phyloP scores from a whole-genome alignment of 1,140 invertebrate species.

The Caenorhabditis remanei region DNA sequence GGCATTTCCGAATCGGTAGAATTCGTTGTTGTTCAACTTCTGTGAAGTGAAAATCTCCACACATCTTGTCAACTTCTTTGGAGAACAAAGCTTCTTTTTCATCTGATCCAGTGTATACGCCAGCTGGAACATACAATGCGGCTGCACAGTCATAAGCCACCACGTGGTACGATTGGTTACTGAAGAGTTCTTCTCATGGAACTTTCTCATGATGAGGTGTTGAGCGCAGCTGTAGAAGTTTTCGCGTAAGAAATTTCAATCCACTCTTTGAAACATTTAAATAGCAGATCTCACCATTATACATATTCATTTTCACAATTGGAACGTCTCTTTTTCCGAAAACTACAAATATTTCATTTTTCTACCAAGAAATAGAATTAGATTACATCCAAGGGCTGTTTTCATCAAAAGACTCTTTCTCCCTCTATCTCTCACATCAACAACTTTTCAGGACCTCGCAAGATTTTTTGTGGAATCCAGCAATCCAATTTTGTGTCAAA shows the following conservation, averaged over 20 bases:
- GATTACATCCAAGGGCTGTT: neutral
- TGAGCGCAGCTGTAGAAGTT: no score
- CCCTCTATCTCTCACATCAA: neutral
- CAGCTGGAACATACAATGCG: neutral
- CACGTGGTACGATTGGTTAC: neutral
- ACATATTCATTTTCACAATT: no score
- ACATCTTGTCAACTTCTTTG: neutral
- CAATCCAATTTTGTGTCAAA: constrained; percentile 14
- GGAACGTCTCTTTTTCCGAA: no score
- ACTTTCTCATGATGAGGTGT: no score
- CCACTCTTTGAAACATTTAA: no score
- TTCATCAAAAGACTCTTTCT: neutral
- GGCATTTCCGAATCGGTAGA: constrained; percentile 7
- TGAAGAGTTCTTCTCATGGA: neutral
- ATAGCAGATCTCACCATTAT: no score
- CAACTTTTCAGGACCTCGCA: neutral
- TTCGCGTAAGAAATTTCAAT: no score
- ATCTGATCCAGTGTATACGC: neutral
- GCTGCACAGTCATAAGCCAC: neutral
- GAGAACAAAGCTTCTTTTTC: neutral
- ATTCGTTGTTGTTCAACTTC: neutral
- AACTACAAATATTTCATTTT: neutral
- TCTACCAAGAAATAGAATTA: neutral
- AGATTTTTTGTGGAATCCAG: neutral
- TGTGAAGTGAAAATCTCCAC: constrained; percentile 14